These are phyloP conservation scores for Eupithecia vulgata DNA, from an alignment of 2,888 invertebrate species.

Conservation along the genomic window DNA sequence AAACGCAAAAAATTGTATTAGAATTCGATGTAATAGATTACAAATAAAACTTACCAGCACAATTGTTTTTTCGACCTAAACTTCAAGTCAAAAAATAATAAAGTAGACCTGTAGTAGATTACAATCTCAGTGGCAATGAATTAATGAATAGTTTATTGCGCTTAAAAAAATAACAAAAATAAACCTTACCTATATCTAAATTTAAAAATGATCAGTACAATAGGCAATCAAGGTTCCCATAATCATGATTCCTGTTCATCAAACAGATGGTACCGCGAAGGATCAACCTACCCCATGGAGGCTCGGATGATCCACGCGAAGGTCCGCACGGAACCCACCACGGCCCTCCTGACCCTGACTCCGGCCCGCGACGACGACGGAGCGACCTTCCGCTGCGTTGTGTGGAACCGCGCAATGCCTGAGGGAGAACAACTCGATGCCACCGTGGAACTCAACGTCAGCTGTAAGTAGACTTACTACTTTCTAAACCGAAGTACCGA, in stretches of 20 bases:
- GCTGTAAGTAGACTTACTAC: slow-evolving; percentile 87
- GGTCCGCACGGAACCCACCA: slow-evolving; percentile 89
- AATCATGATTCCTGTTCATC: not conserved
- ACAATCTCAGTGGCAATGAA: not conserved
- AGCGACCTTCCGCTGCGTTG: slow-evolving; percentile 92
- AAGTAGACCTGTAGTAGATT: not conserved
- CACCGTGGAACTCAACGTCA: slow-evolving; percentile 91
- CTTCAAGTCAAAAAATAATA: not conserved
- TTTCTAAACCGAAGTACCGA: slow-evolving; percentile 8
- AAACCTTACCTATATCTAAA: too few species aligned
- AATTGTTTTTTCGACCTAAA: not conserved
- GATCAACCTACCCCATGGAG: slow-evolving; percentile 88
- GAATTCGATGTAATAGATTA: not conserved
- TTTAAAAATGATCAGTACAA: too few species aligned
- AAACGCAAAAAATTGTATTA: not conserved
- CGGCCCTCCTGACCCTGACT: slow-evolving; percentile 89
- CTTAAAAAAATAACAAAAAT: too few species aligned
- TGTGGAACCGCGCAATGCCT: slow-evolving; percentile 94
- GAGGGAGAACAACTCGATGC: slow-evolving; percentile 91
- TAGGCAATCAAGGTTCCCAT: not conserved
- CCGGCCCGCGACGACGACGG: slow-evolving; percentile 94
- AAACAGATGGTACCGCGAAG: slow-evolving; percentile 92
- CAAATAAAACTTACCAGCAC: not conserved
- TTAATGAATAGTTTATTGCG: too few species aligned
- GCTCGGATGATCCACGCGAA: slow-evolving; percentile 88